These are phyloP conservation scores for Austrolebias charrua DNA, from an alignment of 2,797 vertebrate genomes.

Conservation along the genomic window DNA sequence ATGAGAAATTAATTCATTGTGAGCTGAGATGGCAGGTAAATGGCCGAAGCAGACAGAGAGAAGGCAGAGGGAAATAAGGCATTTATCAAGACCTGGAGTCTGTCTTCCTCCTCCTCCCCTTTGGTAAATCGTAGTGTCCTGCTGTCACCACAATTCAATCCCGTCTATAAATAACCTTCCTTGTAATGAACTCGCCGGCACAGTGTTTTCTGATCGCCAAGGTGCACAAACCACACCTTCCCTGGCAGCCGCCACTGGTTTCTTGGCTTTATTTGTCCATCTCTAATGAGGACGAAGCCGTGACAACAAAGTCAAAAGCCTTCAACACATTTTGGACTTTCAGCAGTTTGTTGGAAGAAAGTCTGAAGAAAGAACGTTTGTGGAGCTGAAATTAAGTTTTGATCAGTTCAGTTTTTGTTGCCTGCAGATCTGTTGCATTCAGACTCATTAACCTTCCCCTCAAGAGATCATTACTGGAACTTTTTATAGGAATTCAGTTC, in stretches of 20 bases:
- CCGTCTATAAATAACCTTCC: conserved; percentile 74
- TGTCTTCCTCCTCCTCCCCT: conserved; percentile 49
- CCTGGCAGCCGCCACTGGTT: conserved; percentile 48
- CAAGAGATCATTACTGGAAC: too few relatives aligned
- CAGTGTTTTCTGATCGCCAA: conserved; percentile 57
- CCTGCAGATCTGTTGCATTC: background rate
- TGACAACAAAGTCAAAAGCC: conserved; percentile 29
- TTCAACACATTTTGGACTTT: conserved; percentile 23
- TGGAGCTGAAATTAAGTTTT: conserved; percentile 14
- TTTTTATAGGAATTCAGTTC: too few relatives aligned
- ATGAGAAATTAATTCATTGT: conserved; percentile 1
- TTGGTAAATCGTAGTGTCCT: conserved; percentile 47
- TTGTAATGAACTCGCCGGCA: conserved; percentile 55
- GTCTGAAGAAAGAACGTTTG: too few relatives aligned
- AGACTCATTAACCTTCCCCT: background rate
- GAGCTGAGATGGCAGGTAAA: conserved; percentile 24
- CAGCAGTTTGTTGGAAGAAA: conserved; percentile 3
- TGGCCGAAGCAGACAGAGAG: conserved; percentile 1
- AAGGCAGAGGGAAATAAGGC: conserved; percentile 38
- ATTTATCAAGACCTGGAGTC: conserved; percentile 53
- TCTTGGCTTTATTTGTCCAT: conserved; percentile 26
- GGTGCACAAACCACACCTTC: conserved; percentile 31
- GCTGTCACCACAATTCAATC: conserved; percentile 64
- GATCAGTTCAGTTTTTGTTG: too few relatives aligned
- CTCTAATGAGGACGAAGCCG: conserved; percentile 35